phyloP scores from a whole-genome alignment of 2,113 vertebrate genomes.

The Scatophagus argus region DNA sequence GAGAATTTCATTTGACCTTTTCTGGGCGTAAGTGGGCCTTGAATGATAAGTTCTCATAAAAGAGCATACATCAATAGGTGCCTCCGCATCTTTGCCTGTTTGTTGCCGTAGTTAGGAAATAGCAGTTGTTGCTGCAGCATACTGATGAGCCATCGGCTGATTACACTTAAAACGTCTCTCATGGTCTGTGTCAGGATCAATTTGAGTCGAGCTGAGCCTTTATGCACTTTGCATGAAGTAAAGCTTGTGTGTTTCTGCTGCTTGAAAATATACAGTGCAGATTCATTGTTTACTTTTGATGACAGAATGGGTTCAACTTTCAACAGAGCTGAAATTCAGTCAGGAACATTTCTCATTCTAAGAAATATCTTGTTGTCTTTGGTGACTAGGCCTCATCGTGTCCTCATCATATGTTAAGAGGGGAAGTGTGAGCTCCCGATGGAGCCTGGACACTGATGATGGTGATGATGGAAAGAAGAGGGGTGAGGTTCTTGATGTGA shows the following conservation, averaged over 20 bases:
- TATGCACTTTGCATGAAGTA: slow-evolving; percentile 9
- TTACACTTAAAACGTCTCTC: slow-evolving; percentile 48
- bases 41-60: slow-evolving; percentile 72
- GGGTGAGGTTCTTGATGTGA: too few relatives aligned
- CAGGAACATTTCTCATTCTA: too few relatives aligned
- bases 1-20: slow-evolving; percentile 78
- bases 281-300: slow-evolving; percentile 10
- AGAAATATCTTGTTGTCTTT: too few relatives aligned
- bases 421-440: too few relatives aligned
- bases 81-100: slow-evolving; percentile 41
- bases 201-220: slow-evolving; percentile 33
- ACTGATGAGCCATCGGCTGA: slow-evolving; percentile 66
- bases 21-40: slow-evolving; percentile 58
- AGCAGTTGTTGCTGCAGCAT: slow-evolving; percentile 48
- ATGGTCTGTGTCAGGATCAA: slow-evolving; percentile 33
- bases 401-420: too few relatives aligned
- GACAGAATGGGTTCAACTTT: slow-evolving; percentile 47
- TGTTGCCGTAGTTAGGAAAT: slow-evolving; percentile 53
- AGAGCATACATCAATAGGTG: slow-evolving; percentile 61
- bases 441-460: too few relatives aligned
- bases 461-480: too few relatives aligned
- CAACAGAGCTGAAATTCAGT: not conserved
- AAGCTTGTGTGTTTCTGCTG: not conserved
- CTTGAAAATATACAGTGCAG: not conserved
- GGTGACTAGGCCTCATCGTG: too few relatives aligned